Base-by-base conservation (phyloP, 2,888 invertebrate genomes). In the Malacosoma neustria region DNA sequence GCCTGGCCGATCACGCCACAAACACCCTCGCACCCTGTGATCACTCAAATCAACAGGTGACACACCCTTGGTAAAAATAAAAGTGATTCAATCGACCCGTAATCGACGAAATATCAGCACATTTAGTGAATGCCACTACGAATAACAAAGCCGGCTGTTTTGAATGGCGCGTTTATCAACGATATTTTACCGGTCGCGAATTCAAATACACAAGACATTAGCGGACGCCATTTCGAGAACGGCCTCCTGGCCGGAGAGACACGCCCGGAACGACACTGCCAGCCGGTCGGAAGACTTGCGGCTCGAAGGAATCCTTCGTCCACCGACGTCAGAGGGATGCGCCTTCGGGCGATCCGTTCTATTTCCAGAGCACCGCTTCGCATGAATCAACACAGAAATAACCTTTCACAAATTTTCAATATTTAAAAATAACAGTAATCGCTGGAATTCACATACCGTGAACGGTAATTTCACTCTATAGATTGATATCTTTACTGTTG, bases 311-410 rank as follows among this genome's bases (percentile, higher is more conserved):
- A 71, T 74, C 72, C 74, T 76, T 61, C 54, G 51, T 54, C 56
- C 54, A 51, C 51, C 61, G 55, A 58, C 58, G 53, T 61, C 66
- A 58, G 65, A 70, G 79, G 77, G 81, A 81, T 80, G 81, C 72
- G 76, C 70, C 67, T 76, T 75, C 61, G 61, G 61, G 51, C 74
- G 72, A 66, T 64, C 72, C 54, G 65, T 67, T 82, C 84, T 84
- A 84, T 84, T 85, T 85, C 77, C 80, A 82, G 85, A 79, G 72
- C 77, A 67, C 69, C 73, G 76, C 84, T 72, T 74, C 72, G 81
- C 80, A 81, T 81, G 80, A 84, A 84, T 84, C 84, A 82, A 84
- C 84, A 81, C 84, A 75, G 65, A 85, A 85, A 85, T 85, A 84
- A 84, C 82, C 81, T 81, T 84, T 81, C 82, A 82, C 74, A 69